Evolutionary conservation across 1,140 invertebrate species (phyloP), one percentile per base, ranked within the genome.

Genomic region (Drosophila arawakana): DNA sequence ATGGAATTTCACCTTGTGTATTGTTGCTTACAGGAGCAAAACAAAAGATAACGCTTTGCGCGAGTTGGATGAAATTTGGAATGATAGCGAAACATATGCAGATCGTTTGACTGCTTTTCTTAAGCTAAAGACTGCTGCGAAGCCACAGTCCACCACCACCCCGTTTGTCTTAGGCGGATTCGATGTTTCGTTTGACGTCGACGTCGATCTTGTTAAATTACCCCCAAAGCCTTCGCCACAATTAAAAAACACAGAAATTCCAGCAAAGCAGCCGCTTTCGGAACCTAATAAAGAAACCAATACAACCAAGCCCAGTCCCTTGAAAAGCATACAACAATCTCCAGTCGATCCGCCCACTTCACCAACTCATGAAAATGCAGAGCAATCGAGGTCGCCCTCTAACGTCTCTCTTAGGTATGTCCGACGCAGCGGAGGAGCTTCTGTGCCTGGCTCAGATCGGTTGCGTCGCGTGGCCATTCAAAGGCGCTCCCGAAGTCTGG

Each of bases 391-490:
- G 3, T 35, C 35, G 6, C 3, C 30, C 9, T 6, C 13, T 2
- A 50, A 46, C 3, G 54, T 54, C 0, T 55, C 70, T 0, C 39
- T 11, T 0, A 60, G 21, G 15, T 60, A 25, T 1, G 1, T 34
- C 4, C 30, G 47, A 2, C 76, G 72, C 13, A 79, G 74, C 18
- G 71, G 63, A n/a, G 47, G 65, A 7, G 2, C 15, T 15, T 10
- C 15, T n/a, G 67, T 86, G 10, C 69, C 83, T 1, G 62, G 70
- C 3, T 83, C 80, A 0, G 83, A 88, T 63, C 72, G 73, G 5
- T 49, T 88, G 11, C 83, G 83, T 3, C 83, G 83, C 1, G 74
- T 69, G 41, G 83, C 83, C 13, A 76, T 88, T n/a, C 77, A 61
- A 1, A 47, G 83, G 25, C 77, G 73, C 0, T 89, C 83, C 3